Base-by-base conservation (phyloP, 2,888 invertebrate genomes). In the Xestia c-nigrum region DNA sequence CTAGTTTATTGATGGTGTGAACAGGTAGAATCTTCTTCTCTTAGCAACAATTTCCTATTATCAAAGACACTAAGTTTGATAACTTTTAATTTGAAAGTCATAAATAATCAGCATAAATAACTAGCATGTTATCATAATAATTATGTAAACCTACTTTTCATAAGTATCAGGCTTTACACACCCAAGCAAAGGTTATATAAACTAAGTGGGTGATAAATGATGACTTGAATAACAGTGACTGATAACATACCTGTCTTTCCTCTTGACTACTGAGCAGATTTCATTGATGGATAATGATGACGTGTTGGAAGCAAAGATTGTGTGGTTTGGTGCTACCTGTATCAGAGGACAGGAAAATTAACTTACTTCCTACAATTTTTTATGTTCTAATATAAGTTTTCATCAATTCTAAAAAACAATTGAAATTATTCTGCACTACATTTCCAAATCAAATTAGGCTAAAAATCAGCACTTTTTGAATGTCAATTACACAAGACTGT, bases 251-350 rank as follows among this genome's bases (percentile, higher is more conserved):
- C 97, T 97, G 90, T 98, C 98, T 90, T 97, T 97, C 84, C 98
- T 97, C 72, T 98, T 97, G 46, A 98, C 98, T 5, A 98, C 97
- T 6, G 97, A 97, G 1, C 98, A 98, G 89, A 99, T 99, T 89
- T 98, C 98, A 77, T 97, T 97, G 83, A 99, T 98, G 1, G 98
- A 97, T 69, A 99, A 97, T 0, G 99, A 99, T 3, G 99, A 99
- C 0, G 99, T 99, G 93, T 99, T 99, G 10, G 98, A 98, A 0
- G 98, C 98, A 91, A 99, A 98, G 83, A 99, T 98, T 3, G 99
- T 98, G 87, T 98, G 97, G 55, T 95, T 92, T 0, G 98, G 98
- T 1, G 98, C 97, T 64, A 97, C 93, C 97, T 98, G 93, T 19
- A 93, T 94, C 52, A 50, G 40, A 78, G 55, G 75, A 50, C 38